These are phyloP conservation scores for Maccullochella peelii DNA, from an alignment of 2,113 vertebrate genomes.

Conservation along the genomic window DNA sequence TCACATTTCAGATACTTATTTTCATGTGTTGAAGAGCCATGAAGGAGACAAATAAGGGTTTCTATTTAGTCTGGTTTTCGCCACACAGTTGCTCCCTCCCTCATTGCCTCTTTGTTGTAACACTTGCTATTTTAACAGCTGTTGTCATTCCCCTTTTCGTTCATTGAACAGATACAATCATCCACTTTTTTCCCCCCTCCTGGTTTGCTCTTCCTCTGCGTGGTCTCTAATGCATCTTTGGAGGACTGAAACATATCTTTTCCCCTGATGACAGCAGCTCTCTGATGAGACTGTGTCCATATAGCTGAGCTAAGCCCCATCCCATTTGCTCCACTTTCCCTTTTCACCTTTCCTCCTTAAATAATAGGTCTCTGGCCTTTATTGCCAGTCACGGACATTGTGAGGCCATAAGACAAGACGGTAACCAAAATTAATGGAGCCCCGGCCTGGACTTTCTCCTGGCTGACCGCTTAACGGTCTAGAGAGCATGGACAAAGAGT, in stretches of 20 bases:
- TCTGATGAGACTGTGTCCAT: conserved; percentile 42
- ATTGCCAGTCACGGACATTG: conserved; percentile 62
- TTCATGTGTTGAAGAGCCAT: neutral
- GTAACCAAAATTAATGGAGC: conserved; percentile 76
- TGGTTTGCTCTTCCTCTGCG: neutral
- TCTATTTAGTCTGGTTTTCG: neutral
- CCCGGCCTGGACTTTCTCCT: conserved; percentile 63
- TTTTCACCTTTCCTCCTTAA: conserved; percentile 66
- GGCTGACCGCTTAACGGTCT: conserved; percentile 70
- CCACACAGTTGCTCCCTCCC: neutral
- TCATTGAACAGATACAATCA: conserved; percentile 17
- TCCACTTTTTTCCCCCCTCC: neutral
- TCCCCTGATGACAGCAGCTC: conserved; percentile 41
- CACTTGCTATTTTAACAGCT: neutral
- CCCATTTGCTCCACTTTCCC: conserved; percentile 51
- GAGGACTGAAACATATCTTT: conserved; percentile 37
- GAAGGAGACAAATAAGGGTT: conserved; percentile 7
- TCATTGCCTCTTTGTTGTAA: neutral
- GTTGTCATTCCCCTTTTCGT: neutral
- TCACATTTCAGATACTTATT: conserved; percentile 53
- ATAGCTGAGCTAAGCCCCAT: conserved; percentile 47
- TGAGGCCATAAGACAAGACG: conserved; percentile 68
- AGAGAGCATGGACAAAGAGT: conserved; percentile 53
- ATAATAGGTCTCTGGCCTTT: conserved; percentile 66
- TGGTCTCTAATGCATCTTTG: conserved; percentile 25